phyloP scores from a whole-genome alignment of 1,140 invertebrate genomes.

The Apis laboriosa region DNA sequence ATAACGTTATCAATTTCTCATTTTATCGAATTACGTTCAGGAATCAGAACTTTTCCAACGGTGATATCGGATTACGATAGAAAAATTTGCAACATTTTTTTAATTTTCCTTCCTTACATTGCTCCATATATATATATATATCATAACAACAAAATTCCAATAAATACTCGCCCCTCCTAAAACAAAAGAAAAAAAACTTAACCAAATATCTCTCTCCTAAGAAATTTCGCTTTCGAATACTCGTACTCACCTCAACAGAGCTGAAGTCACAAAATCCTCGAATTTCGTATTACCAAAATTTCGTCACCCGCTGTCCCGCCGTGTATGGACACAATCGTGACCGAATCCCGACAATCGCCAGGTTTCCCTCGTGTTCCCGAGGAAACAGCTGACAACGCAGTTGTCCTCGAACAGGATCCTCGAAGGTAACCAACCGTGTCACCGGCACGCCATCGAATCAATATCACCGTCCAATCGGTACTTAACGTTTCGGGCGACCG shows the following conservation, averaged over 20 bases:
- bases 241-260: too few relatives aligned
- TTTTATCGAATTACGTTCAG: neutral
- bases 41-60: too few relatives aligned
- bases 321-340: neutral
- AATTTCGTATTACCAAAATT: neutral
- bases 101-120: too few relatives aligned
- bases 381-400: constrained; percentile 10
- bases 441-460: constrained; percentile 57
- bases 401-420: neutral
- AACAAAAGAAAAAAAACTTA: too few relatives aligned
- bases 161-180: too few relatives aligned
- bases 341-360: neutral
- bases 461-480: constrained; percentile 48
- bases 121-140: too few relatives aligned
- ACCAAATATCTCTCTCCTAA: too few relatives aligned
- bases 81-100: too few relatives aligned
- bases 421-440: constrained; percentile 35
- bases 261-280: too few relatives aligned
- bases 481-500: constrained; percentile 57
- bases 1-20: neutral
- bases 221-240: too few relatives aligned
- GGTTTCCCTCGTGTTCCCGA: neutral
- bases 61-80: too few relatives aligned
- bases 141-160: too few relatives aligned
- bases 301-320: neutral